A percentile compares a stretch with the other conserved stretches of the same genome.
Evolutionary conservation across 2,113 vertebrate genomes (phyloP).

Genomic region (Crotalus viridis): DNA sequence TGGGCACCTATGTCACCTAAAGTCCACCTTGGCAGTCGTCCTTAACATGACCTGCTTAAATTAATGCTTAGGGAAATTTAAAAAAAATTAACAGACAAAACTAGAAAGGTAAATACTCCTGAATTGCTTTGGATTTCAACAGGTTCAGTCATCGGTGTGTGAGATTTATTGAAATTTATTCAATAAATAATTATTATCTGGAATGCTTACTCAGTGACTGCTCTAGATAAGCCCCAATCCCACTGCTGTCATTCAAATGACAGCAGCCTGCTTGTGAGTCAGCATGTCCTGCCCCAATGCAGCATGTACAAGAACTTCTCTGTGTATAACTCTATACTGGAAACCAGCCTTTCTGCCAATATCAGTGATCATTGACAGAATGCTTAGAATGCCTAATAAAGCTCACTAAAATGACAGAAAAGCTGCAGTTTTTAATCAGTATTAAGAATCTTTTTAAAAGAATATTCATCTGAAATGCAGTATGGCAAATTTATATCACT

Average conservation of each 20-base stretch:
- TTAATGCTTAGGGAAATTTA: not conserved
- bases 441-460: not conserved
- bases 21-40: not conserved
- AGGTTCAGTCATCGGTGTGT: not conserved
- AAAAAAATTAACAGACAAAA: not conserved
- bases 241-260: not conserved
- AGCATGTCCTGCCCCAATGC: not conserved
- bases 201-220: not conserved
- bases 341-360: not conserved
- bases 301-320: not conserved
- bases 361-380: not conserved
- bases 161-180: not conserved
- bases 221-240: not conserved
- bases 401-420: not conserved
- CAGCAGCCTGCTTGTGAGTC: not conserved
- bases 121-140: not conserved
- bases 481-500: not conserved
- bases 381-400: not conserved
- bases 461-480: not conserved
- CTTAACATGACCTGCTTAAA: not conserved
- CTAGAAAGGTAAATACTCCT: not conserved
- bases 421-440: not conserved
- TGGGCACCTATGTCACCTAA: not conserved
- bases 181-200: not conserved
- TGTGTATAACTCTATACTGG: not conserved